Conservation (phyloP, 2,888 invertebrate species). For the Eremobia ochroleuca region DNA sequence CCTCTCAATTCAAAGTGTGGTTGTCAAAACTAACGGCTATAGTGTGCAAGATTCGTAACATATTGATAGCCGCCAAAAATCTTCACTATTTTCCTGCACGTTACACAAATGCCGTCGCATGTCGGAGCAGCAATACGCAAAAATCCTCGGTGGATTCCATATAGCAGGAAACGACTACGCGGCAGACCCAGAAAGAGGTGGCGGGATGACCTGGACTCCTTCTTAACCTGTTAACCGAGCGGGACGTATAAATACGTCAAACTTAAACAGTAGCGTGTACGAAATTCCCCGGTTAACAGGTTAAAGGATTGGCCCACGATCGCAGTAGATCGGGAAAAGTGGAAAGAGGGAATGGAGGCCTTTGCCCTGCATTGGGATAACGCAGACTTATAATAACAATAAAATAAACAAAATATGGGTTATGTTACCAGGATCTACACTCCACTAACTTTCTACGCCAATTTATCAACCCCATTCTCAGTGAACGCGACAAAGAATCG, state of each 20-base stretch:
- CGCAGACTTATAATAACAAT: no score
- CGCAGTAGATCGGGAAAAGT: not conserved
- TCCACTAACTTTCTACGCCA: conserved; percentile 42
- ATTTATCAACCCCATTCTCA: conserved; percentile 43
- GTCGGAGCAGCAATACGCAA: not conserved
- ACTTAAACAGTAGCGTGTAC: no score
- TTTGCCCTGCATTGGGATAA: not conserved
- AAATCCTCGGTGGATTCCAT: not conserved
- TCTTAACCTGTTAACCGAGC: no score
- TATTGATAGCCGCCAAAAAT: not conserved
- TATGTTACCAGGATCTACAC: conserved; percentile 2
- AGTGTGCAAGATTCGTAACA: not conserved
- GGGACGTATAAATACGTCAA: no score
- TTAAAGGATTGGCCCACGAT: no score
- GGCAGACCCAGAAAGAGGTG: not conserved
- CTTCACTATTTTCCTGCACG: not conserved
- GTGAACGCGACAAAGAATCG: conserved; percentile 44
- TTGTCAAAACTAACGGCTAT: not conserved
- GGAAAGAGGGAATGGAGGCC: not conserved
- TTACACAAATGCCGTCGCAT: not conserved
- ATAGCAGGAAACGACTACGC: no score
- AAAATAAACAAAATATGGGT: not conserved
- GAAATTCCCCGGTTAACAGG: no score
- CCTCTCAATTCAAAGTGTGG: not conserved
- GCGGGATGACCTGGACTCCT: not conserved